Percentiles rank a stretch among this genome's conserved stretches.
These are phyloP conservation scores for Acipenser ruthenus DNA, from an alignment of 2,797 vertebrate species.

Conservation along the genomic window DNA sequence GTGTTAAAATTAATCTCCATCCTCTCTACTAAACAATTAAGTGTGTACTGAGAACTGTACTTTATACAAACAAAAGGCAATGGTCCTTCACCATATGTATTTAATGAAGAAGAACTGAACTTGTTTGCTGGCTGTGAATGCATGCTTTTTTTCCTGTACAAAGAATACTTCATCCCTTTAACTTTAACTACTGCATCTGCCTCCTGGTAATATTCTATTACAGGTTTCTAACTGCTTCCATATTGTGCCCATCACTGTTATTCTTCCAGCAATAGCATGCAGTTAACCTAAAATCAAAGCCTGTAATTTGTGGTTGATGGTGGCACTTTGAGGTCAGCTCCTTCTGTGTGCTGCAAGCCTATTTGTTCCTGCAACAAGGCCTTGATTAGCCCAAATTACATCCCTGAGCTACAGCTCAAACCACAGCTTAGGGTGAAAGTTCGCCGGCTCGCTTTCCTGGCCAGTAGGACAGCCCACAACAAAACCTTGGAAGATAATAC, in stretches of 20 bases:
- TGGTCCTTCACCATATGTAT: background rate
- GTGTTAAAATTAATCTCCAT: no score
- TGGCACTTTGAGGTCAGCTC: slow-evolving; percentile 71
- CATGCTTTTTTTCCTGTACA: background rate
- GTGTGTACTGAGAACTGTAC: no score
- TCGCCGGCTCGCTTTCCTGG: slow-evolving; percentile 39
- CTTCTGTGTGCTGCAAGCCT: slow-evolving; percentile 64
- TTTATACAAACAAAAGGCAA: background rate
- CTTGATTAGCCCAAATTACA: slow-evolving; percentile 74
- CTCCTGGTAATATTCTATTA: slow-evolving; percentile 40
- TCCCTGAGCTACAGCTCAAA: slow-evolving; percentile 64
- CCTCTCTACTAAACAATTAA: no score
- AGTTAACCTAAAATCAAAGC: slow-evolving; percentile 76
- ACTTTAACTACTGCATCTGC: slow-evolving; percentile 17
- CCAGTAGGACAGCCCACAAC: no score
- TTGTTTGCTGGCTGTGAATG: background rate
- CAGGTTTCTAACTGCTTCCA: slow-evolving; percentile 54
- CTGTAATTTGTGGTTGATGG: slow-evolving; percentile 78
- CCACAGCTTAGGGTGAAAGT: slow-evolving; percentile 54
- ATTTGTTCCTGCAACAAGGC: slow-evolving; percentile 38
- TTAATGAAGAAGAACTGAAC: background rate
- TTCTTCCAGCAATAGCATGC: slow-evolving; percentile 65
- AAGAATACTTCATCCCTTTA: slow-evolving; percentile 3
- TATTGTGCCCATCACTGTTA: slow-evolving; percentile 63
- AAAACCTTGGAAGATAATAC: no score